Evolutionary conservation across 2,888 invertebrate species (phyloP), one percentile per base, ranked within the genome.

Genomic region (Vanessa cardui): DNA sequence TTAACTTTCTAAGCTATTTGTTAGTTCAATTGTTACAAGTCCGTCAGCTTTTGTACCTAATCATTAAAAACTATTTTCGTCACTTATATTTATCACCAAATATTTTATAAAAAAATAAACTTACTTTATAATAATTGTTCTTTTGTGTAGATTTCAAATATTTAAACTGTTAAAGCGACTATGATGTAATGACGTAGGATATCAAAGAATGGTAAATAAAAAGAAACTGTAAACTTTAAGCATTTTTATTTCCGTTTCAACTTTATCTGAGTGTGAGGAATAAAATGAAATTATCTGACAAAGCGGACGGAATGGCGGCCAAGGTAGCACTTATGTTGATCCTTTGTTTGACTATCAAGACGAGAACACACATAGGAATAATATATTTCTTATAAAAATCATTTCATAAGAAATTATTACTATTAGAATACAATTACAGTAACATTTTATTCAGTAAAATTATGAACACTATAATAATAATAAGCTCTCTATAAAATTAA

Each of bases 281-380:
- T 63, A 66, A 68, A 64, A 71, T 74, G 70, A 74, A 76, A 83
- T 84, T 80, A 74, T 73, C 76, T 73, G 73, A 85, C 83, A 84
- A 85, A 80, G 78, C 74, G 67, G 64, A 68, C 76, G 76, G 79
- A 78, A 78, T 80, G 77, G 72, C 72, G 62, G 73, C 78, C 83
- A 85, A 86, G 84, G 83, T 74, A 72, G 81, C 71, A 72, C 70
- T 72, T 66, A 60, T 65, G 74, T 68, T 76, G 70, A 66, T 65
- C 73, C 76, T 81, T 83, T 85, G 84, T 84, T 78, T 74, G 77
- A 72, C 62, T 80, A 68, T 65, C 74, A 79, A 78, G 74, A 73
- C 49, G 50, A 26, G 44, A 39, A 49, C 46, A 62, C 49, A 58
- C 58, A 44, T 58, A 45, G 12, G 39, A 31, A 44, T 1, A 33